Evolutionary conservation across 2,888 invertebrate genomes (phyloP).

Genomic region (Fragum fragum): DNA sequence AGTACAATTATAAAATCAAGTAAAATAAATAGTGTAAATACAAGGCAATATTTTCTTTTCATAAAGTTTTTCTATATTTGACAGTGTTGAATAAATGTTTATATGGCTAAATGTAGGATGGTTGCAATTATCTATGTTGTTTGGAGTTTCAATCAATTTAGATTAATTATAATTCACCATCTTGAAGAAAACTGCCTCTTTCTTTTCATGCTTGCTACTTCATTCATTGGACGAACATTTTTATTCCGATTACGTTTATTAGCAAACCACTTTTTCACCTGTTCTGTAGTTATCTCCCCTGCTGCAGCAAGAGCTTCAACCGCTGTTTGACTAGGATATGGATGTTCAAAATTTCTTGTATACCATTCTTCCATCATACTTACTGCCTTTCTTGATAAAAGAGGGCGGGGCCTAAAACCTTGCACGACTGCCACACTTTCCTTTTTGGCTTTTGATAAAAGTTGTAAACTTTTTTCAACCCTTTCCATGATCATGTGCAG

Average conservation of each 20-base stretch:
- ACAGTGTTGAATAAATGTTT: too few relatives aligned
- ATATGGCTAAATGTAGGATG: too few relatives aligned
- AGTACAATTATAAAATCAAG: too few relatives aligned
- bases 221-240: constrained; percentile 71
- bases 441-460: constrained; percentile 54
- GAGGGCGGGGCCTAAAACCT: constrained; percentile 59
- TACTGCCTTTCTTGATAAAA: constrained; percentile 68
- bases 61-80: too few relatives aligned
- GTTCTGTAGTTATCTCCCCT: constrained; percentile 72
- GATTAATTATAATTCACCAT: constrained; percentile 59
- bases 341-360: constrained; percentile 74
- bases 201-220: constrained; percentile 65
- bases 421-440: constrained; percentile 34
- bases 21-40: too few relatives aligned
- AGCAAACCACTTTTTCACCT: constrained; percentile 83
- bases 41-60: too few relatives aligned
- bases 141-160: too few relatives aligned
- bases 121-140: too few relatives aligned
- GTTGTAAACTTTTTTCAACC: constrained; percentile 64
- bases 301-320: constrained; percentile 69
- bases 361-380: constrained; percentile 78
- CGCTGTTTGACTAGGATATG: constrained; percentile 73
- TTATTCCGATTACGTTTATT: constrained; percentile 78
- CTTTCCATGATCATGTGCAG: constrained; percentile 69
- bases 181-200: constrained; percentile 62